Base-by-base conservation (phyloP, 2,888 invertebrate genomes). In the Euzophera pinguis region DNA sequence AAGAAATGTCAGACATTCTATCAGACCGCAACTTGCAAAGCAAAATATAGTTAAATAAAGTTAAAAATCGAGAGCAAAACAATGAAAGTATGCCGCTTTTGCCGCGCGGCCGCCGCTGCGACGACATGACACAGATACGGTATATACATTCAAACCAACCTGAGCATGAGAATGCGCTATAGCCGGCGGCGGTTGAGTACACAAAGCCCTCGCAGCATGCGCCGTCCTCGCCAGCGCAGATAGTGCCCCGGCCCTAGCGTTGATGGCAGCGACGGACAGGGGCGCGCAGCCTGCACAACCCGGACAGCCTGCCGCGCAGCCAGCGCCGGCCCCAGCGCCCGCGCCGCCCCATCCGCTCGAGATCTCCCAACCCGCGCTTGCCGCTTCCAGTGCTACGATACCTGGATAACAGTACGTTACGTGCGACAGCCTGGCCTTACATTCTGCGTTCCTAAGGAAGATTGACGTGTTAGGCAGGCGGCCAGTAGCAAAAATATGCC, bases 181-280 rank as follows among this genome's bases (percentile, higher is more conserved):
- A 0, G 98, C 98, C 0, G 98, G 97, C 37, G 98, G 97, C 27
- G 98, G 98, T 54, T 97, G 96, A 55, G 97, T 96, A 69, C 96
- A 96, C 37, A 96, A 90, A 55, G 95, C 94, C 60, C 92, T 91
- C 64, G 96, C 96, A 0, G 95, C 94, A 43, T 63, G 71, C 0
- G 90, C 90, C 12, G 90, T 76, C 59, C 85, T 74, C 0, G 90
- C 90, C 0, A 91, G 71, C 0, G 92, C 91, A 59, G 95, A 94
- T 4, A 98, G 86, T 69, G 95, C 94, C 67, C 93, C 93, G 0
- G 94, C 94, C 0, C 98, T 92, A 37, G 97, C 91, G 58, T 93
- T 92, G 57, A 82, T 64, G 74, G 80, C 81, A 7, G 76, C 71
- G 47, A 69, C 63, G 10, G 68, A 59, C 45, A 68, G 64, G 47